Evolutionary conservation across 1,140 invertebrate genomes (phyloP).

Genomic region (Drosophila rufa): DNA sequence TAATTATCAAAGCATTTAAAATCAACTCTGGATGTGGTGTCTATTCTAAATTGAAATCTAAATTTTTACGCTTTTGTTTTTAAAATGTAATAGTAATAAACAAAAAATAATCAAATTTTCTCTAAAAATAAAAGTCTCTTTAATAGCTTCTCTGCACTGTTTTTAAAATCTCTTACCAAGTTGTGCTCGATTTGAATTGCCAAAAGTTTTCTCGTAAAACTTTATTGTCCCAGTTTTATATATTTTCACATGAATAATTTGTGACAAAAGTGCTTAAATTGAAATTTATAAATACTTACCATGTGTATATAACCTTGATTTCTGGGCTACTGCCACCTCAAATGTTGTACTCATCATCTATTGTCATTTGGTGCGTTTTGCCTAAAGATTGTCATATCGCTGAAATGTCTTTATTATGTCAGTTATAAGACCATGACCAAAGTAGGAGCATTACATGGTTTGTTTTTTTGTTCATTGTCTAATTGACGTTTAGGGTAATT

Average conservation of each 20-base stretch:
- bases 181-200: too few species aligned
- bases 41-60: too few species aligned
- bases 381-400: slow-evolving; percentile 43
- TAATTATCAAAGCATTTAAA: too few species aligned
- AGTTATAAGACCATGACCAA: slow-evolving; percentile 43
- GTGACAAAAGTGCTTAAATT: slow-evolving; percentile 4
- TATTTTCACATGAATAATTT: neutral
- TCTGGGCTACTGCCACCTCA: neutral
- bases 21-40: too few species aligned
- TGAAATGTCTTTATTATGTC: slow-evolving; percentile 46
- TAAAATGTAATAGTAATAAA: too few species aligned
- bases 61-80: too few species aligned
- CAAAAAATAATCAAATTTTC: too few species aligned
- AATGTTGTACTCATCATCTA: slow-evolving; percentile 17
- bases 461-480: slow-evolving; percentile 16
- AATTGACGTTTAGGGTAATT: slow-evolving; percentile 46
- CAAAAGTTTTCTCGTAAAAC: too few species aligned
- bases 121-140: too few species aligned
- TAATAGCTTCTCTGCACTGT: too few species aligned
- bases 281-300: neutral
- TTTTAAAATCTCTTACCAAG: too few species aligned
- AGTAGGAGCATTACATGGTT: slow-evolving; percentile 21
- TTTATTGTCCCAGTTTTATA: too few species aligned
- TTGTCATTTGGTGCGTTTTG: slow-evolving; percentile 38
- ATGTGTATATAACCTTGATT: slow-evolving; percentile 22